Evolutionary conservation across 1,140 invertebrate genomes (phyloP).

Genomic region (Macrosteles quadrilineatus): DNA sequence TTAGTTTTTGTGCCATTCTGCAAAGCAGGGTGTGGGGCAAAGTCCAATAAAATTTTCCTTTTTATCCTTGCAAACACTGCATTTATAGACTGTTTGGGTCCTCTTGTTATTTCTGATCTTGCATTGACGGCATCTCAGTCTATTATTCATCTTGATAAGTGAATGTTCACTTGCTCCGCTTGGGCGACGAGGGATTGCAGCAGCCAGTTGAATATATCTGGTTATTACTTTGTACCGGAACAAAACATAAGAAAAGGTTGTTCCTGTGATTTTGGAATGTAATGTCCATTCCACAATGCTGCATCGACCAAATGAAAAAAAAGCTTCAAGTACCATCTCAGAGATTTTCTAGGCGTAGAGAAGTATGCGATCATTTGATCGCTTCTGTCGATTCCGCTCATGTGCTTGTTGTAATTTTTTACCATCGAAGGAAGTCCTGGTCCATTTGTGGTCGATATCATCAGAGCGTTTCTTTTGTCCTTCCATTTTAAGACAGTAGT

Average conservation of each 20-base stretch:
- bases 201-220: not conserved
- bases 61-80: not conserved
- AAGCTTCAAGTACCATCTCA: not conserved
- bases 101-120: not conserved
- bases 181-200: not conserved
- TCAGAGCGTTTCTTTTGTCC: conserved; percentile 43
- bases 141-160: not conserved
- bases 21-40: not conserved
- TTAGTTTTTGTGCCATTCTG: not conserved
- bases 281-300: not conserved
- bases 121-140: not conserved
- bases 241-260: not conserved
- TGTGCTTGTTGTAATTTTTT: not conserved
- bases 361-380: not conserved
- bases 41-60: not conserved
- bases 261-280: not conserved
- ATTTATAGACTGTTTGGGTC: not conserved
- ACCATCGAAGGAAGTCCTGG: not conserved
- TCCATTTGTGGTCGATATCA: not conserved
- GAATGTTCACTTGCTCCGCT: not conserved
- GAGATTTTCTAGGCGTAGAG: not conserved
- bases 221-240: not conserved
- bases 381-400: not conserved
- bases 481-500: conserved; percentile 50
- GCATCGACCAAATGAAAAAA: not conserved